phyloP scores from a whole-genome alignment of 1,140 invertebrate genomes.

The Aradophagus sp. region DNA sequence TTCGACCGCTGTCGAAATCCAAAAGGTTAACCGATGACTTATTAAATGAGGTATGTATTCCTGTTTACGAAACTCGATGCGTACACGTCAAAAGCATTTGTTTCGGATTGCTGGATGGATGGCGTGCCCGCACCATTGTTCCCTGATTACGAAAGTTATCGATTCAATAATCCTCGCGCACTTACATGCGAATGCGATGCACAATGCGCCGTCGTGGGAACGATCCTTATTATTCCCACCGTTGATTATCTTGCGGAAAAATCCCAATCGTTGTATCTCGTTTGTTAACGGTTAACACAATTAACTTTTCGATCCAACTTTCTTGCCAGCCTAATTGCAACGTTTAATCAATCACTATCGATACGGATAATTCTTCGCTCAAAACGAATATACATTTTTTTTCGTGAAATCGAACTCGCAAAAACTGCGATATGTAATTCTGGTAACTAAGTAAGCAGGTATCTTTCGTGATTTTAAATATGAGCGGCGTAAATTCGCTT shows the following conservation, averaged over 20 bases:
- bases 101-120: slow-evolving; percentile 12
- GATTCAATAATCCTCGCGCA: slow-evolving; percentile 39
- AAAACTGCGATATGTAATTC: no score
- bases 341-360: slow-evolving; percentile 18
- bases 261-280: slow-evolving; percentile 6
- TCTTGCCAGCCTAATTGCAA: not conserved
- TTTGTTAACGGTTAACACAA: slow-evolving; percentile 26
- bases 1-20: not conserved
- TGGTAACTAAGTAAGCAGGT: no score
- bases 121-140: slow-evolving; percentile 32
- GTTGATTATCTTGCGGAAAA: slow-evolving; percentile 29
- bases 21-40: slow-evolving; percentile 21
- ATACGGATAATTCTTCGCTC: no score
- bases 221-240: slow-evolving; percentile 31
- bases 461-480: no score
- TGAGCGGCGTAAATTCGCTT: no score
- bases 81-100: slow-evolving; percentile 13
- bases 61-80: not conserved
- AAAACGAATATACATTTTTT: no score
- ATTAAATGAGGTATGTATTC: slow-evolving; percentile 16
- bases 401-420: no score
- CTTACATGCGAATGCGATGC: slow-evolving; percentile 42
- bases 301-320: slow-evolving; percentile 24
- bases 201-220: slow-evolving; percentile 37
- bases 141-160: slow-evolving; percentile 35